phyloP scores from a whole-genome alignment of 2,888 invertebrate genomes.

The Leptinotarsa juncta region DNA sequence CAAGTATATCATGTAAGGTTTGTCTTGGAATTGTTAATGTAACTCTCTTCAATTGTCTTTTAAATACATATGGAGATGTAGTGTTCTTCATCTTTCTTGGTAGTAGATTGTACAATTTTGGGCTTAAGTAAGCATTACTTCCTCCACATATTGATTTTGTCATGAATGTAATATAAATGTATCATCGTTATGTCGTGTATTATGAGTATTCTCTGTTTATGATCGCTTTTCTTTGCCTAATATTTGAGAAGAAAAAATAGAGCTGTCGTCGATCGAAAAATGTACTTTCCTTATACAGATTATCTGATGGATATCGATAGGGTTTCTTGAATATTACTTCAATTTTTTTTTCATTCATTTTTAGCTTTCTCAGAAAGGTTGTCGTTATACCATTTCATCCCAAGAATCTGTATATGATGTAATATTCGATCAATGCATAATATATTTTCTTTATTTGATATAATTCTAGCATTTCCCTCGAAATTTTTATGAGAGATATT shows the following conservation, averaged over 20 bases:
- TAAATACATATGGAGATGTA: too few species aligned
- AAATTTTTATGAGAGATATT: neutral
- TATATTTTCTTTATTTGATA: neutral
- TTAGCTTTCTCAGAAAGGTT: neutral
- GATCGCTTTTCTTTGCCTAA: too few species aligned
- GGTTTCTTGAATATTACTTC: neutral
- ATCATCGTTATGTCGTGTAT: too few species aligned
- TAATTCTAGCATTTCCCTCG: neutral
- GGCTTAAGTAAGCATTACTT: too few species aligned
- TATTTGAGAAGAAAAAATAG: neutral
- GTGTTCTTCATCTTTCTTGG: too few species aligned
- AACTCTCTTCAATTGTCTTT: too few species aligned
- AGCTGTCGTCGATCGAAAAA: neutral
- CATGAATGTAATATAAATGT: too few species aligned
- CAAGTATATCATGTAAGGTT: too few species aligned
- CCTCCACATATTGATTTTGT: too few species aligned
- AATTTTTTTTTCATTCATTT: neutral
- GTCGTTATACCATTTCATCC: neutral
- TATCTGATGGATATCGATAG: slow-evolving; percentile 5
- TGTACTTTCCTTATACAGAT: neutral
- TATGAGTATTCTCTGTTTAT: too few species aligned
- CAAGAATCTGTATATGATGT: neutral
- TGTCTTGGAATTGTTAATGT: too few species aligned
- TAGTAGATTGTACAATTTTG: too few species aligned
- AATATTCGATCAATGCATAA: neutral